A percentile compares a stretch with the other conserved stretches of the same genome.
Conservation (phyloP, 2,797 vertebrate species). For the Selene dorsalis region DNA sequence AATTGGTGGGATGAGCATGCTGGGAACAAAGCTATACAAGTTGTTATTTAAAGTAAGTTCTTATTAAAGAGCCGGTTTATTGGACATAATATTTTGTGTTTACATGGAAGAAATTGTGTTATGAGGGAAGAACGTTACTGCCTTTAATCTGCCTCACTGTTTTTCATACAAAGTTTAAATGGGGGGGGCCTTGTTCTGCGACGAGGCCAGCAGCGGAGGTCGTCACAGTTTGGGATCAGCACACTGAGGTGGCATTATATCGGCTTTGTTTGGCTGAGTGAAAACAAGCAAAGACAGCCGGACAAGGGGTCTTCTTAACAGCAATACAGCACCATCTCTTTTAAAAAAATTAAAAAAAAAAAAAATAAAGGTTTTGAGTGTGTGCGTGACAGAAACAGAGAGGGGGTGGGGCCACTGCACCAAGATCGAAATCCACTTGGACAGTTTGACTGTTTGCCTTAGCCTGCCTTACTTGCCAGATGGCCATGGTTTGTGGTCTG, state of each 20-base stretch:
- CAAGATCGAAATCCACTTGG: constrained; percentile 51
- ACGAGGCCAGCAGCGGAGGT: background rate
- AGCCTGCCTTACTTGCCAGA: constrained; percentile 71
- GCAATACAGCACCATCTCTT: background rate
- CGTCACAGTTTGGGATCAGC: background rate
- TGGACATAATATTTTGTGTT: constrained; percentile 30
- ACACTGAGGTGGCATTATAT: no score
- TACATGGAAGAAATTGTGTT: constrained; percentile 9
- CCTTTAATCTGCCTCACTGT: background rate
- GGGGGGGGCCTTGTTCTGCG: background rate
- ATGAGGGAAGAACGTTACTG: background rate
- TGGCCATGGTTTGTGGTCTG: constrained; percentile 75
- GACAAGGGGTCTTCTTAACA: background rate
- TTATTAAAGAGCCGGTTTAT: constrained; percentile 34
- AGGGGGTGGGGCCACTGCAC: background rate
- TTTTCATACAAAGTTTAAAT: background rate
- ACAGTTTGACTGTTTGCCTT: constrained; percentile 71
- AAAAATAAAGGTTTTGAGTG: background rate
- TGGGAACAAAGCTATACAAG: constrained; percentile 17
- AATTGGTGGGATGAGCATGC: constrained; percentile 25
- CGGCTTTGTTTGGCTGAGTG: no score
- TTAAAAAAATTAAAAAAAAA: background rate
- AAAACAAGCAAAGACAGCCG: background rate
- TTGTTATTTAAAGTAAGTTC: constrained; percentile 33
- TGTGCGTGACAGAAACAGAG: constrained; percentile 6